Evolutionary conservation across 2,797 vertebrate species (phyloP).

Genomic region (Tenualosa ilisha): DNA sequence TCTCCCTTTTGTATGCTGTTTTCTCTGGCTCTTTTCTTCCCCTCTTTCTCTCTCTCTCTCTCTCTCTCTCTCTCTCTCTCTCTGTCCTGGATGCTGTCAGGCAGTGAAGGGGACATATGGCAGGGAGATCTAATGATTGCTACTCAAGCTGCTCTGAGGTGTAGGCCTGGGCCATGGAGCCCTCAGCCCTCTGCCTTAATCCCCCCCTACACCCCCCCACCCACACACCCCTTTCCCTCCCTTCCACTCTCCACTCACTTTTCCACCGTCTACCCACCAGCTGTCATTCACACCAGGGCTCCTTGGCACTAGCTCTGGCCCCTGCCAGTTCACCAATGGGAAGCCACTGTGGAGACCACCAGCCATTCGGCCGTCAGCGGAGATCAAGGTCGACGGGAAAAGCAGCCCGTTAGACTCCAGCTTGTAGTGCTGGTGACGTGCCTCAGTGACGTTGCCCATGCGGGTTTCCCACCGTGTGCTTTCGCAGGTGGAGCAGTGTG

Average conservation of each 20-base stretch:
- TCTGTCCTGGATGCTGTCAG: slow-evolving; percentile 9
- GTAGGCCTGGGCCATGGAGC: slow-evolving; percentile 22
- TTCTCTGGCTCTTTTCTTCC: neutral
- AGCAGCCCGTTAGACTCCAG: neutral
- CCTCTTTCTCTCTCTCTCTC: neutral
- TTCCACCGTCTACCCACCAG: slow-evolving; percentile 28
- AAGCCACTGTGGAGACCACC: neutral
- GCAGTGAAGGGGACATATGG: slow-evolving; percentile 32
- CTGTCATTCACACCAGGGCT: slow-evolving; percentile 34
- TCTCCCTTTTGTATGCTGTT: neutral
- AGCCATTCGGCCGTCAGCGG: slow-evolving; percentile 19
- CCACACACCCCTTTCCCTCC: neutral
- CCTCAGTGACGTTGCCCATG: neutral
- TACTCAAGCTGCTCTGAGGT: slow-evolving; percentile 32
- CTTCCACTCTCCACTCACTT: slow-evolving; percentile 17
- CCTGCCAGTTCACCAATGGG: neutral
- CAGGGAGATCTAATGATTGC: slow-evolving; percentile 27
- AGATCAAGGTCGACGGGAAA: neutral
- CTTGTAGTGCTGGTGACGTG: neutral
- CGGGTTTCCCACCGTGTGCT: neutral
- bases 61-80: neutral
- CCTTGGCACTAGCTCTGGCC: slow-evolving; percentile 28
- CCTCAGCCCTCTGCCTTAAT: slow-evolving; percentile 10
- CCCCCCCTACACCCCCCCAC: neutral
- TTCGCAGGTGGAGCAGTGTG: slow-evolving; percentile 23